phyloP scores from a whole-genome alignment of 1,140 invertebrate genomes.

The Pogonomyrmex barbatus region DNA sequence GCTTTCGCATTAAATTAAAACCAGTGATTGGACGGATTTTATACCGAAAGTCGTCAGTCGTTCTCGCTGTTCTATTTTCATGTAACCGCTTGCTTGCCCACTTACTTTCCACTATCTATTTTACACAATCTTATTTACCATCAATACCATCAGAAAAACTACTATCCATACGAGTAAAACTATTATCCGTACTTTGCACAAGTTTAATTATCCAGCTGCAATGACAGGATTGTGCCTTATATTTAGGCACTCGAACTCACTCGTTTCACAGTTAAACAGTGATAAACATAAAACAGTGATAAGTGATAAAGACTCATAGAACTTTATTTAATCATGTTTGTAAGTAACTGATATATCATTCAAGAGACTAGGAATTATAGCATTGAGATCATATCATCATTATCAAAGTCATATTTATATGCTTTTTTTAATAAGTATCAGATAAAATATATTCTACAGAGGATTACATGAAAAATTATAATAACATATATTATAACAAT shows the following conservation, averaged over 20 bases:
- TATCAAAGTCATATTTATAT: slow-evolving; percentile 7
- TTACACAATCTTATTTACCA: slow-evolving; percentile 30
- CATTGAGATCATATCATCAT: slow-evolving; percentile 10
- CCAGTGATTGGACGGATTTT: slow-evolving; percentile 56
- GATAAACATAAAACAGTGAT: slow-evolving; percentile 39
- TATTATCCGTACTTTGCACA: slow-evolving; percentile 16
- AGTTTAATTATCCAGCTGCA: slow-evolving; percentile 39
- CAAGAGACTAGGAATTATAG: slow-evolving; percentile 31
- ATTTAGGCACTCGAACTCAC: not conserved
- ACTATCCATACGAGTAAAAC: not conserved
- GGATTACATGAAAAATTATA: not conserved
- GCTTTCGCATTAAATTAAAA: slow-evolving; percentile 64
- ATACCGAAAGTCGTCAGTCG: slow-evolving; percentile 52
- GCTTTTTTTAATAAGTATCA: not conserved
- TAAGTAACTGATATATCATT: not conserved
- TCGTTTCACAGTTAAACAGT: slow-evolving; percentile 10
- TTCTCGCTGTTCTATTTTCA: slow-evolving; percentile 69
- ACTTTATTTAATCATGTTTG: slow-evolving; percentile 39
- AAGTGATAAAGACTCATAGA: slow-evolving; percentile 19
- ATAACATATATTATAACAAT: not conserved
- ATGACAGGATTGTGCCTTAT: slow-evolving; percentile 43
- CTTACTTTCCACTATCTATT: slow-evolving; percentile 64
- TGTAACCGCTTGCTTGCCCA: slow-evolving; percentile 1
- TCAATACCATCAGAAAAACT: not conserved
- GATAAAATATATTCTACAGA: not conserved